Conservation (phyloP, 2,113 vertebrate species). For the Charadrius vociferus region DNA sequence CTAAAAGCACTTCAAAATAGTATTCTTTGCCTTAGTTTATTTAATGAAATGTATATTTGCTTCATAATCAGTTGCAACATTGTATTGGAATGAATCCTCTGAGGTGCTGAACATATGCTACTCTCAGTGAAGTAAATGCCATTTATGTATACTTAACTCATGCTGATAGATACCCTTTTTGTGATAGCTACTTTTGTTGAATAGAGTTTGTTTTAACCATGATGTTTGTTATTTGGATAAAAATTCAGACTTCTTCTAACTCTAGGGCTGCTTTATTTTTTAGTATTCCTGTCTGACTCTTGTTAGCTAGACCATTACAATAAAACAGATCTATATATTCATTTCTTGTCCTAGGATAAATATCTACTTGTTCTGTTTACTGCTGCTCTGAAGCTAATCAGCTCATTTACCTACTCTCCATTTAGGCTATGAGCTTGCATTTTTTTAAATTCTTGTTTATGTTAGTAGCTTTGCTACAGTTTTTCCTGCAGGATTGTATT, state of each 20-base stretch:
- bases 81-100: neutral
- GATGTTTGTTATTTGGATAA: neutral
- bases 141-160: neutral
- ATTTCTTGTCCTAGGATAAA: neutral
- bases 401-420: neutral
- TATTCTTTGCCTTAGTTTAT: conserved; percentile 8
- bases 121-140: neutral
- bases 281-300: neutral
- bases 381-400: neutral
- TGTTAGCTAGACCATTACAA: neutral
- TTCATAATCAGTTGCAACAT: neutral
- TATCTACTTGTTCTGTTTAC: neutral
- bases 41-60: conserved; percentile 1
- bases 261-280: neutral
- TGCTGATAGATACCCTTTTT: neutral
- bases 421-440: neutral
- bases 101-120: neutral
- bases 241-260: neutral
- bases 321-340: neutral
- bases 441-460: neutral
- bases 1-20: neutral
- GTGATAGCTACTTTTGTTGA: neutral
- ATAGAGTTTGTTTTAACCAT: neutral
- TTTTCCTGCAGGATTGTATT: neutral
- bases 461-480: neutral